Evolutionary conservation across 2,888 invertebrate species (phyloP), one percentile per base, ranked within the genome.

Genomic region (Leucozona laternaria): DNA sequence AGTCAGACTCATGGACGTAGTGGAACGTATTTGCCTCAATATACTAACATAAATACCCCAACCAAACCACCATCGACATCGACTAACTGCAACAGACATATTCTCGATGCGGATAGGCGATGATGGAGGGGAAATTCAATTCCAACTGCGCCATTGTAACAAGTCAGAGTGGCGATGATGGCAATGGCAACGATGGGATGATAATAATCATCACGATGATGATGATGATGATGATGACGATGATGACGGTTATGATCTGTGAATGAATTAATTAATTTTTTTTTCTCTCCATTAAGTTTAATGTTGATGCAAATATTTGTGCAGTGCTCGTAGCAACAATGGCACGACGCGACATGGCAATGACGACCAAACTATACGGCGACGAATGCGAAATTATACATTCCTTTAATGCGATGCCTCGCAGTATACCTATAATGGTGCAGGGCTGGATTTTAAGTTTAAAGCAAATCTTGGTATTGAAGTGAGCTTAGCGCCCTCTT

Each of bases 261-360:
- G 75, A 76, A 55, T 76, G 64, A 76, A 64, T 64, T 22, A 76
- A 76, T 64, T 50, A 34, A 64, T 48, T 76, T 48, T 28, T 66
- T 13, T 28, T 45, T 57, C 40, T 57, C 45, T 17, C 66, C 45
- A 43, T 62, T 62, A 62, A 62, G 62, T 70, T 70, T 62, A 71
- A 66, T 62, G 68, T 80, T 22, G 48, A 81, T 77, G 77, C 64
- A 77, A 81, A 77, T 77, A 71, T 77, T 57, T 77, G 60, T 48
- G 37, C 37, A 60, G 50, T 66, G 40, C 58, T 71, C 13, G 22
- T 13, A 58, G 60, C 48, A 75, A 80, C 84, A 85, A 85, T 68
- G 66, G 50, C 62, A 64, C 78, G 57, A 53, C 80, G 60, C 71
- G 76, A 71, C 73, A 85, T 85, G 85, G 72, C 73, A 71, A 72